Base-by-base conservation (phyloP, 2,797 vertebrate species). In the Dromococcyx pavoninus region DNA sequence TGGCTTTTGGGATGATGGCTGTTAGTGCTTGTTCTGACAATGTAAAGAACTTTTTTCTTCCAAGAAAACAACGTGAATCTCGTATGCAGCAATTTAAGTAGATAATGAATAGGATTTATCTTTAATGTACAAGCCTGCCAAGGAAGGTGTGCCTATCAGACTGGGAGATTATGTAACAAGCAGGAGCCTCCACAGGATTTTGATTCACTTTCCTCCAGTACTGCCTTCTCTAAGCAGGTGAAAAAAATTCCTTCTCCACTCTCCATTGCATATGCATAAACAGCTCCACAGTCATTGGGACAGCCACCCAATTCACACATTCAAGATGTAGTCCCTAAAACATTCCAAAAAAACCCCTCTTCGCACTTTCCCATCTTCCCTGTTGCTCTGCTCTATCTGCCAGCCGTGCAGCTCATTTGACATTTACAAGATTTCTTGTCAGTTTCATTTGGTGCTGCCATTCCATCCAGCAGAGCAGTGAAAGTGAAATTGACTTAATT, bases 361-460 rank as follows among this genome's bases (percentile, higher is more conserved):
- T 95, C 82, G 37, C 96, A 95, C 93, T 92, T 97, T 66, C 85
- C 96, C 89, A 70, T 92, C 94, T 95, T 95, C 94, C 79, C 89
- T 82, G 65, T 91, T 89, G 84, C 94, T 95, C 82, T 89, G 92
- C 91, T 95, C 91, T 69, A 85, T 93, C 93, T 97, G 95, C 96
- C 96, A 96, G 93, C 95, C 92, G 72, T 83, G 94, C 93, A 95
- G 94, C 91, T 96, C 94, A 91, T 92, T 95, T 95, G 95, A 96
- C 95, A 96, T 95, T 96, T 97, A 96, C 94, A 96, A 86, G 96
- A 97, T 96, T 94, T 96, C 94, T 94, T 96, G 95, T 96, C 96
- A 97, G 92, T 89, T 93, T 89, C 95, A 89, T 94, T 97, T 89
- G 94, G 95, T 88, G 90, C 92, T 89, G 92, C 94, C 94, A 91